Conservation (phyloP, 64 coral and sea anemone genomes). For the Cladopsammia gracilis region DNA sequence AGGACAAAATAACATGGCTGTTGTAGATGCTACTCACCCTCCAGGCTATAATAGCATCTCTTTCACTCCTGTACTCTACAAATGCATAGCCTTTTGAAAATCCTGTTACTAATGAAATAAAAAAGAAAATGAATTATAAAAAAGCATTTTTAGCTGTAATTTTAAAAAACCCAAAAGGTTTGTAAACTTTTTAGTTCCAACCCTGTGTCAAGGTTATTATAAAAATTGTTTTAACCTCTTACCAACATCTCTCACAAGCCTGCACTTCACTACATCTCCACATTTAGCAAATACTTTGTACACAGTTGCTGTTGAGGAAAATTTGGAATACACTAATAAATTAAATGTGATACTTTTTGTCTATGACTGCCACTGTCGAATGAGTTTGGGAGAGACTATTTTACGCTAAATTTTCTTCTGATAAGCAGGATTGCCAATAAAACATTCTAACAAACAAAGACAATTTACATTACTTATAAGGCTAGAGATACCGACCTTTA, state of each 20-base stretch:
- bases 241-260: slow-evolving; percentile 95
- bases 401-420: too few relatives aligned
- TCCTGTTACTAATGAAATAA: slow-evolving; percentile 79
- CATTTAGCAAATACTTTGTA: slow-evolving; percentile 78
- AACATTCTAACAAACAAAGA: too few relatives aligned
- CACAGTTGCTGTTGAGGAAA: slow-evolving; percentile 68
- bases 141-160: background rate
- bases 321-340: background rate
- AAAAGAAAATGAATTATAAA: background rate
- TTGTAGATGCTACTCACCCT: slow-evolving; percentile 44
- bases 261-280: slow-evolving; percentile 91
- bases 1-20: too few relatives aligned
- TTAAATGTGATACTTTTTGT: background rate
- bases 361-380: too few relatives aligned
- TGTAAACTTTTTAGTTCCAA: too few relatives aligned
- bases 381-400: too few relatives aligned
- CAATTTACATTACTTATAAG: too few relatives aligned
- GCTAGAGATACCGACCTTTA: too few relatives aligned
- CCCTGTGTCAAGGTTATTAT: too few relatives aligned
- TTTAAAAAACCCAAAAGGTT: too few relatives aligned
- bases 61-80: slow-evolving; percentile 91
- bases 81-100: slow-evolving; percentile 98
- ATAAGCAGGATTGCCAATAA: too few relatives aligned
- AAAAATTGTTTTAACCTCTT: background rate
- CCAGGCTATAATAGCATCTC: slow-evolving; percentile 83